Evolutionary conservation across 2,797 vertebrate species (phyloP), one percentile per base, ranked within the genome.

Genomic region (Aselliscus stoliczkanus): DNA sequence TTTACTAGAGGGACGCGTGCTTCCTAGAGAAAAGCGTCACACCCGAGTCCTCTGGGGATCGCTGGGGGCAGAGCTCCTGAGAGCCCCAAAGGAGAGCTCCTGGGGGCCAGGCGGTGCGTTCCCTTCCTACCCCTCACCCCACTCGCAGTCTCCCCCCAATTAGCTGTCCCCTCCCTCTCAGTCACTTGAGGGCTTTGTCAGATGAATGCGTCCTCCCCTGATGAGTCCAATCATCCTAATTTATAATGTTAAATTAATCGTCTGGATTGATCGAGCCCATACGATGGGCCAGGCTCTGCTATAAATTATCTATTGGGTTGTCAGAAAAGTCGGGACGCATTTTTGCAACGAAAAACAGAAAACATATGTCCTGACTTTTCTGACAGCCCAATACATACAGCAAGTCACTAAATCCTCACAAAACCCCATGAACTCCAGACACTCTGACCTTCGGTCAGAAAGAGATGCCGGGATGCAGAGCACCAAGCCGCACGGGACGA

Each of bases 221-320:
- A 14, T 34, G 75, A 89, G 60, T 62, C 34, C 15, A n/a, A 34
- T 58, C 47, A 88, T 73, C 17, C 12, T 37, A 75, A 86, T 69
- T 95, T 79, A 69, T 70, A n/a, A 85, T 86, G 50, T 87, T 91
- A 31, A 70, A 62, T 86, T 91, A 75, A 77, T 64, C 10, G 50
- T 76, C 31, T 42, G 75, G 62, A 54, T 72, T 67, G 88, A 64
- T 50, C 20, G 44, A 80, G n/a, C 81, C 29, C 64, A 64, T 54
- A 39, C 50, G 50, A 54, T 79, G 69, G 13, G 54, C 34, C 64
- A 84, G 52, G 47, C 21, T 65, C 50, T 58, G 8, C 25, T 91
- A 25, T 73, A 86, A 88, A 70, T 23, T 7, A 83, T 93, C 56
- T 73, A n/a, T n/a, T n/a, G n/a, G n/a, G n/a, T n/a, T n/a, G n/a